These are phyloP conservation scores for Caenorhabditis afra DNA, from an alignment of 2,888 invertebrate species.

Conservation along the genomic window DNA sequence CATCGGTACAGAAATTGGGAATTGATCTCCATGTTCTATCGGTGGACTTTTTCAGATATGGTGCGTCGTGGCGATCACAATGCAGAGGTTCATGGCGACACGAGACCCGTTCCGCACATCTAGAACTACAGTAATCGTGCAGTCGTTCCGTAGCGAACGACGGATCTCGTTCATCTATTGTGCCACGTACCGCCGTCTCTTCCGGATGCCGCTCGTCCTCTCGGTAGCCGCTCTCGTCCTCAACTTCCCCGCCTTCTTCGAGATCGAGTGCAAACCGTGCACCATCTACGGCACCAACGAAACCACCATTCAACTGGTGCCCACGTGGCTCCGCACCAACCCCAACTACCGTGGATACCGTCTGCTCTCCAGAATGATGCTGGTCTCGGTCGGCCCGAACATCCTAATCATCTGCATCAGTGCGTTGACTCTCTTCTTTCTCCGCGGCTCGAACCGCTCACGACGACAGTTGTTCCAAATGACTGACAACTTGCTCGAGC, in stretches of 20 bases:
- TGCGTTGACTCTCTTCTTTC: conserved; percentile 68
- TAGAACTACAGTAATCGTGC: conserved; percentile 64
- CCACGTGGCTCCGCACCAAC: conserved; percentile 68
- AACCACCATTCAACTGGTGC: conserved; percentile 57
- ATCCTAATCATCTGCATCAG: conserved; percentile 72
- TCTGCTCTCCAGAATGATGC: conserved; percentile 73
- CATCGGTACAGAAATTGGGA: conserved; percentile 67
- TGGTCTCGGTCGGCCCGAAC: conserved; percentile 76
- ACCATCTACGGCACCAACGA: conserved; percentile 17
- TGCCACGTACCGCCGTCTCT: conserved; percentile 70
- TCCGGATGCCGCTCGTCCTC: conserved; percentile 70
- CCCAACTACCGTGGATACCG: conserved; percentile 69
- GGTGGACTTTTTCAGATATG: conserved; percentile 71
- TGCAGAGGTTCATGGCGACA: conserved; percentile 77
- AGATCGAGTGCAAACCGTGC: conserved; percentile 63
- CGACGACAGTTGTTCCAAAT: conserved; percentile 74
- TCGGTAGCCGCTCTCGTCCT: conserved; percentile 69
- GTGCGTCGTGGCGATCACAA: conserved; percentile 77
- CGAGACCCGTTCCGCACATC: conserved; percentile 76
- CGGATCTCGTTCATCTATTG: conserved; percentile 74
- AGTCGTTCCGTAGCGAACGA: conserved; percentile 74
- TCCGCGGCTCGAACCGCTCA: conserved; percentile 75
- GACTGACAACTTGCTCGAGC: conserved; percentile 72
- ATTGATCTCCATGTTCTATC: background rate
- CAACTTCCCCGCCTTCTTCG: conserved; percentile 77